Evolutionary conservation across 2,888 invertebrate genomes (phyloP), one percentile per base, ranked within the genome.

Genomic region (Aspidapion aeneum): DNA sequence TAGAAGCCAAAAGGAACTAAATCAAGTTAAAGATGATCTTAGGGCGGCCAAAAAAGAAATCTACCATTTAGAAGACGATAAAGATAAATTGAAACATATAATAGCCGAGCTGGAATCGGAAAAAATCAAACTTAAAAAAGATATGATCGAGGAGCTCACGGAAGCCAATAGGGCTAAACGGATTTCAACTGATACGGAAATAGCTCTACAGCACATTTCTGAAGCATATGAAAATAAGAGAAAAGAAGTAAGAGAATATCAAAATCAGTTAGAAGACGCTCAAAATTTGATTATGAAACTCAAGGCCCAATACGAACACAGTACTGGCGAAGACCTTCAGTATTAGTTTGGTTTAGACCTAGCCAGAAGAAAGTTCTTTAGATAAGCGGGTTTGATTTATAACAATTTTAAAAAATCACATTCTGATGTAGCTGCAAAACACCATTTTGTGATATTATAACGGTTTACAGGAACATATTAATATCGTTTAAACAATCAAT

Each of bases 101-200:
- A 68, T 73, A 21, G 69, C 70, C 1, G 68, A 72, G 2, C 57
- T 71, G 51, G 72, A 72, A 62, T 68, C 70, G 48, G 72, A 72
- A 21, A 71, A 71, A 52, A 62, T 72, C 7, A 65, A 64, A 51
- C 57, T 73, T 19, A 72, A 72, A 58, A 72, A 72, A 56, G 71
- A 71, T 21, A 72, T 73, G 70, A 72, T 72, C 18, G 69, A 72
- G 19, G 72, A 73, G 66, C 64, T 72, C 62, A 72, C 71, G 50
- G 72, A 72, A 54, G 71, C 72, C 1, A 73, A 73, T 57, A 60
- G 70, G 21, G 72, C 71, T 1, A 72, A 72, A 60, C 63, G 71
- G 51, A 70, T 71, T 16, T 71, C 70, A 1, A 68, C 72, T 16
- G 71, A 71, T 57, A 70, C 71, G 1, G 71, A 72, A 65, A 68